Conservation (phyloP, 2,797 vertebrate genomes). For the Odontamblyopus lacepedii region DNA sequence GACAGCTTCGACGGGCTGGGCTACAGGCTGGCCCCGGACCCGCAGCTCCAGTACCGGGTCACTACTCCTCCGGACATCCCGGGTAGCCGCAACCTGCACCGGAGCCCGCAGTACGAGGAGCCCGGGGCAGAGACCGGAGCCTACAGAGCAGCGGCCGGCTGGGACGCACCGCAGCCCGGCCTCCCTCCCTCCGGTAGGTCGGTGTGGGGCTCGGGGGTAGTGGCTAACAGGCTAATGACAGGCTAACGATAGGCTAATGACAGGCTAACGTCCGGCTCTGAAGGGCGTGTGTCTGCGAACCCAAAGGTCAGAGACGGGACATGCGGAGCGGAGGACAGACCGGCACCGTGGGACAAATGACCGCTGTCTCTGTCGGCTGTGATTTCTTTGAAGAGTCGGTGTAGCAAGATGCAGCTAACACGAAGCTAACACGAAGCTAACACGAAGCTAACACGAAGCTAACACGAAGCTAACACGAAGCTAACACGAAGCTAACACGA, state of each 20-base stretch:
- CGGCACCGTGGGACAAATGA: neutral
- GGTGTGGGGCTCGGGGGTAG: neutral
- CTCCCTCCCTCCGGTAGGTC: slow-evolving; percentile 49
- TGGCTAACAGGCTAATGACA: neutral
- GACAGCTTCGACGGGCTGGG: slow-evolving; percentile 90
- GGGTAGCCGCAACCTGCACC: slow-evolving; percentile 90
- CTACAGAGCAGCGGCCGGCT: slow-evolving; percentile 9
- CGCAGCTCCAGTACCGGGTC: slow-evolving; percentile 86
- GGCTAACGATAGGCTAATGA: neutral
- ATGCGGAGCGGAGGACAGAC: neutral
- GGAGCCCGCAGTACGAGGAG: slow-evolving; percentile 79
- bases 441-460: neutral
- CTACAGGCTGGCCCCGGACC: slow-evolving; percentile 80
- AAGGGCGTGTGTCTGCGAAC: neutral
- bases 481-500: neutral
- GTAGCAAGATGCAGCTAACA: neutral
- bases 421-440: neutral
- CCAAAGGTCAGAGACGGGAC: neutral
- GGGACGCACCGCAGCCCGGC: slow-evolving; percentile 48
- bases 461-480: neutral
- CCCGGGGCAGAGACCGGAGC: slow-evolving; percentile 29
- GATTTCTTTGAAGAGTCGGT: neutral
- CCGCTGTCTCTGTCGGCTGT: neutral
- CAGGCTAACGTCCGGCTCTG: neutral
- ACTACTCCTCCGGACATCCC: slow-evolving; percentile 92